Conservation (phyloP, 2,888 invertebrate species). For the Strigamia transsilvanica region DNA sequence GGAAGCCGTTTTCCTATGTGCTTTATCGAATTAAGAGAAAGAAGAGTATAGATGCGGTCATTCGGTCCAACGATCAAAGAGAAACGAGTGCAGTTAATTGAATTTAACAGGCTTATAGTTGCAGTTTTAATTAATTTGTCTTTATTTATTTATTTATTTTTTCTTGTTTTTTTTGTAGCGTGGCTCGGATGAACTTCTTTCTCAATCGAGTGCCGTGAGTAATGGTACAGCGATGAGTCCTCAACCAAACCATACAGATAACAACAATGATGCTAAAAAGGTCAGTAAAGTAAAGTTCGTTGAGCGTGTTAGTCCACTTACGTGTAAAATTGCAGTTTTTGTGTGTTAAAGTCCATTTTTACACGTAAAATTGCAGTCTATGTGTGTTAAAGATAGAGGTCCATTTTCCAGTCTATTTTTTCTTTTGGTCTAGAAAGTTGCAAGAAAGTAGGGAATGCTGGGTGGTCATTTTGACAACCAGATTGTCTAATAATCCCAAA, state of each 20-base stretch:
- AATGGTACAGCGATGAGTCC: constrained; percentile 82
- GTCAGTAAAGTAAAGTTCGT: constrained; percentile 68
- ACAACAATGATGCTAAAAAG: constrained; percentile 97
- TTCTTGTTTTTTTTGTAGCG: constrained; percentile 74
- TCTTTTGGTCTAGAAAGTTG: too few species aligned
- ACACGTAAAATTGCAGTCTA: too few species aligned
- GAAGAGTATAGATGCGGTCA: background rate
- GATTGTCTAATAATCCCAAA: too few species aligned
- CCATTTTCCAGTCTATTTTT: too few species aligned
- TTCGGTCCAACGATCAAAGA: background rate
- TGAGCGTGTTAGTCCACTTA: too few species aligned
- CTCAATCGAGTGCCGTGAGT: constrained; percentile 88
- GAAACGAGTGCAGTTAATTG: constrained; percentile 23
- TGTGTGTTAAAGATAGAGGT: too few species aligned
- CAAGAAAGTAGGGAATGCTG: too few species aligned
- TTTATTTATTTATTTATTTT: constrained; percentile 4
- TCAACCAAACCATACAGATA: constrained; percentile 79
- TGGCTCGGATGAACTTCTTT: constrained; percentile 96
- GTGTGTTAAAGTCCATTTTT: too few species aligned
- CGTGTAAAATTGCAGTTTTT: too few species aligned
- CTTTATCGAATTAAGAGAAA: constrained; percentile 35
- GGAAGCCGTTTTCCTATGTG: background rate
- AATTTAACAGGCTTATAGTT: background rate
- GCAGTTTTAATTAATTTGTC: background rate
- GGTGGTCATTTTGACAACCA: too few species aligned